These are phyloP conservation scores for Chlorodrepanis virens DNA, from an alignment of 2,113 vertebrate genomes.

Conservation along the genomic window DNA sequence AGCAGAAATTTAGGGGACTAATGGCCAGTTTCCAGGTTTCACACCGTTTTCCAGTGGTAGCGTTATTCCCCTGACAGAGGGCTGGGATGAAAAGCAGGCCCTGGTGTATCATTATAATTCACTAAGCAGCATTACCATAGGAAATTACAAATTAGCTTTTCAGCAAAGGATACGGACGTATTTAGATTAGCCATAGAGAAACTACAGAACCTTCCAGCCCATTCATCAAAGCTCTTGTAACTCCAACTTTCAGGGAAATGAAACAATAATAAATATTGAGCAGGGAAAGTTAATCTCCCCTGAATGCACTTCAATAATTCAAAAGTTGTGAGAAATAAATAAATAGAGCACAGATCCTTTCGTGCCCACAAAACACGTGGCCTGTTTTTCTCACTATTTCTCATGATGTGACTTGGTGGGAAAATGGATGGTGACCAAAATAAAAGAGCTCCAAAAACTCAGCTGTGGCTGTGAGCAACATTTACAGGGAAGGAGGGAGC, in stretches of 20 bases:
- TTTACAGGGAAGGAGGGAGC: not conserved
- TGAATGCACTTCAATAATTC: conserved; percentile 13
- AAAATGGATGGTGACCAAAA: not conserved
- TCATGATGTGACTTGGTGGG: not conserved
- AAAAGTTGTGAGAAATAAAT: conserved; percentile 48
- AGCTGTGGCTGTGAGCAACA: not conserved
- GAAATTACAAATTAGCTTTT: conserved; percentile 62
- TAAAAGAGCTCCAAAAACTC: not conserved
- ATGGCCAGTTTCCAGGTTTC: conserved; percentile 28
- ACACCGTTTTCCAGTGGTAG: not conserved
- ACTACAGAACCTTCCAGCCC: conserved; percentile 8
- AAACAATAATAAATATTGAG: conserved; percentile 60
- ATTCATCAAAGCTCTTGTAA: not conserved
- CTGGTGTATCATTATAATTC: not conserved
- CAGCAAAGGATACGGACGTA: not conserved
- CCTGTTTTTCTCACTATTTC: not conserved
- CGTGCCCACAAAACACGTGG: not conserved
- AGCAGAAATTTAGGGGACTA: not conserved
- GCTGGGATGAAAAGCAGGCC: not conserved
- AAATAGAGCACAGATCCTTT: not conserved
- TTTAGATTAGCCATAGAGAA: conserved; percentile 34
- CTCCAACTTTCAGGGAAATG: conserved; percentile 27
- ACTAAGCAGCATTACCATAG: conserved; percentile 12
- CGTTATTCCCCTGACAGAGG: not conserved
- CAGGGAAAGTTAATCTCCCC: conserved; percentile 40